A percentile compares a stretch with the other conserved stretches of the same genome.
Evolutionary conservation across 2,797 vertebrate genomes (phyloP).

Genomic region (Gila robusta): DNA sequence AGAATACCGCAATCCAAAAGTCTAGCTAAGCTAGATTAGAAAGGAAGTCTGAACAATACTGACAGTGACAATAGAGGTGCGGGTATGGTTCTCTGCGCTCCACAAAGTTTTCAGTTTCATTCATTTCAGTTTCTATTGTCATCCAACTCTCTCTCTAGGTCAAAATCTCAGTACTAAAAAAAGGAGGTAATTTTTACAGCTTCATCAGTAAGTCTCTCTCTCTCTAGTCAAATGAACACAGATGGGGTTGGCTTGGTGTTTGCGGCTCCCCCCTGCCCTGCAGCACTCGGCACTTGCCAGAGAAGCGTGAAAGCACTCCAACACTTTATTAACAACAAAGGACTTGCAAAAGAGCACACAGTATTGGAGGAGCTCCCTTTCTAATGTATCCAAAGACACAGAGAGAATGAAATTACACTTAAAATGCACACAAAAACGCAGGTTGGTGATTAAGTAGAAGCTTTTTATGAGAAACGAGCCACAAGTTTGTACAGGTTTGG

Average conservation of each 20-base stretch:
- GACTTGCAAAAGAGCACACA: conserved; percentile 64
- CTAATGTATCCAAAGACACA: conserved; percentile 34
- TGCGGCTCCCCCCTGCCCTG: conserved; percentile 63
- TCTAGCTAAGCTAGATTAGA: background rate
- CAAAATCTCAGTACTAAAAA: conserved; percentile 33
- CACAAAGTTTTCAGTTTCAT: conserved; percentile 6
- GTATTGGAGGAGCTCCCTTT: conserved; percentile 30
- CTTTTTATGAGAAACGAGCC: conserved; percentile 16
- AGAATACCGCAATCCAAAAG: background rate
- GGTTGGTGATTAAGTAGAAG: conserved; percentile 26
- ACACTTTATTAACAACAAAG: conserved; percentile 81
- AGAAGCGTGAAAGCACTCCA: conserved; percentile 69
- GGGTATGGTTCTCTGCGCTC: background rate
- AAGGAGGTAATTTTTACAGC: conserved; percentile 27
- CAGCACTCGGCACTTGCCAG: conserved; percentile 66
- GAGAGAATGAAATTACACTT: conserved; percentile 10
- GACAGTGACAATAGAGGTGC: conserved; percentile 3
- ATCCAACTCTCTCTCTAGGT: conserved; percentile 8
- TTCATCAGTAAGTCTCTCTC: conserved; percentile 30
- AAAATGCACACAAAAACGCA: conserved; percentile 3
- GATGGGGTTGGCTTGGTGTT: conserved; percentile 29
- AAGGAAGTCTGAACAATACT: background rate
- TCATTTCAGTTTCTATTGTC: background rate
- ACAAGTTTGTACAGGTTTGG: conserved; percentile 1
- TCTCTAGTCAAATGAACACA: conserved; percentile 67